Base-by-base conservation (phyloP, 1,140 invertebrate species). In the Monomorium pharaonis region DNA sequence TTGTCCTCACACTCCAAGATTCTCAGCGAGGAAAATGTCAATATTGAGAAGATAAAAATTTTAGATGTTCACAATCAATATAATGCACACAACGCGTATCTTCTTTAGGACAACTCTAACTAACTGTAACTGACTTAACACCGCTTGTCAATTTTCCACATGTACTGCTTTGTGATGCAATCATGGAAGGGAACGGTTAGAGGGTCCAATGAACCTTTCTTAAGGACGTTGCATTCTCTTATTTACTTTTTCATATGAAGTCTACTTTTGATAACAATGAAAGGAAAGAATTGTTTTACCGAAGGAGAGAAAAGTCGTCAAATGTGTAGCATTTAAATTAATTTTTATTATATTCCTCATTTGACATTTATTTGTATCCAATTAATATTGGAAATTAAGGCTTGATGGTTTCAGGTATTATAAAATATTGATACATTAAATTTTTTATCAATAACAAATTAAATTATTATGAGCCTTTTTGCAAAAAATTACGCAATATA, bases 171-270 rank as follows among this genome's bases (percentile, higher is more conserved):
- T 58, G 47, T 87, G 65, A 63, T 7, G 80, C 49, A 81, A 72
- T 65, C 21, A 42, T 33, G 5, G 7, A 65, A 27, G 16, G 49
- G 37, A 44, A 33, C 44, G 42, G 62, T 21, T 24, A 67, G 70
- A 16, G n/a, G 33, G 10, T 56, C 12, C 37, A 80, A n/a, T 18
- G 18, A 49, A 24, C 37, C n/a, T 18, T 56, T 4, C 16, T 60
- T 58, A 65, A n/a, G 65, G 74, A 7, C 65, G 42, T 80, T 81
- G 75, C 75, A 86, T 76, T 80, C 21, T 24, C 69, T 18, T 51
- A 37, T n/a, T 80, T 60, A 49, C 0, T 24, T 49, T 49, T 14
- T 27, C 24, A 63, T 0, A 18, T 21, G 42, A 37, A 7, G 6
- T 70, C n/a, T 42, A 21, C 33, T 49, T 63, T 47, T 69, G 44